A percentile compares a stretch with the other conserved stretches of the same genome.
These are phyloP conservation scores for Myotis daubentonii DNA, from an alignment of 2,797 vertebrate species.

Conservation along the genomic window DNA sequence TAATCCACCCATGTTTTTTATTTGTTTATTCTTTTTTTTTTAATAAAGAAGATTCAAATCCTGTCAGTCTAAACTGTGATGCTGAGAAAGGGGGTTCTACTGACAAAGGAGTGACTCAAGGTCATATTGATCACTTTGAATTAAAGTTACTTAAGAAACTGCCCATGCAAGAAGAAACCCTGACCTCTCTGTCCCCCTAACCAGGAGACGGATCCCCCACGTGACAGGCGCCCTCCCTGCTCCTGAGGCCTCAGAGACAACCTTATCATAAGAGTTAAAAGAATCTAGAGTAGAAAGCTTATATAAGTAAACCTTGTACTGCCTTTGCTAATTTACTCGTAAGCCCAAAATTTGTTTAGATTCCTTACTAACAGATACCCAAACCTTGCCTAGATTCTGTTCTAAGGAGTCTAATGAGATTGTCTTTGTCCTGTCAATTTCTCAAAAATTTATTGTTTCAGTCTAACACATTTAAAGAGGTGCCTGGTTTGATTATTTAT, in stretches of 20 bases:
- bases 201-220: not conserved
- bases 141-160: not conserved
- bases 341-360: not conserved
- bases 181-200: not conserved
- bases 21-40: not conserved
- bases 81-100: not conserved
- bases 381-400: not conserved
- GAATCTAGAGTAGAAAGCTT: not conserved
- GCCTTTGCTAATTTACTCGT: not conserved
- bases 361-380: not conserved
- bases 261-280: not conserved
- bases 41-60: accelerated
- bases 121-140: not conserved
- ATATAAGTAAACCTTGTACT: not conserved
- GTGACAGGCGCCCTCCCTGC: not conserved
- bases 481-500: not conserved
- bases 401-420: not conserved
- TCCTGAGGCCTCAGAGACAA: not conserved
- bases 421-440: not conserved
- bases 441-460: not conserved
- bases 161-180: not conserved
- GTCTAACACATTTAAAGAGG: not conserved
- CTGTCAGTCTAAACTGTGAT: not conserved
- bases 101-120: accelerated
- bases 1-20: not conserved